Base-by-base conservation (phyloP, 2,113 vertebrate genomes). In the Oncorhynchus gorbuscha region DNA sequence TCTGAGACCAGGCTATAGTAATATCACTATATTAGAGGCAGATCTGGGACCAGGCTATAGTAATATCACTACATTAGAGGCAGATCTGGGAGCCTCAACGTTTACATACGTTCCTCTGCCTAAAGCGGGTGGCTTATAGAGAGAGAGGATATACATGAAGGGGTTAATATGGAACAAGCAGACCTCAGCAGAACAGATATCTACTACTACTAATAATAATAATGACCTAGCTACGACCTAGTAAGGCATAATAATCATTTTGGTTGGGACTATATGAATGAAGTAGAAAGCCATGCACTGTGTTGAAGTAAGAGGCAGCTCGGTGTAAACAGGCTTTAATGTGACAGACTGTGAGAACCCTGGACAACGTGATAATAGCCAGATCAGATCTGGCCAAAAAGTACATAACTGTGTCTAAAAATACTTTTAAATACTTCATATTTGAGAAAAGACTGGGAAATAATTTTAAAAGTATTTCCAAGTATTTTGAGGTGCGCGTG, bases 221-320 rank as follows among this genome's bases (percentile, higher is more conserved):
- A 14, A 35, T 68, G 14, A 55, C 51, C 14, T 20, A 39, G 68
- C n/a, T 45, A 70, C 18, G 5, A 32, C 39, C 28, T 28, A 28
- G n/a, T 70, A 70, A 70, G 68, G 68, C 68, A 48, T 59, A n/a
- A 85, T 85, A 84, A 79, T 59, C 22, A 80, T 74, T 83, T 84
- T 5, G 26, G 13, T 14, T 68, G 70, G 70, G 58, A 83, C 84
- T 78, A 88, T 82, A 64, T 55, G 5, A 13, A 55, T 55, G 12
- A 55, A 55, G 77, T 81, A 74, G 70, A 76, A 86, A 90, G 89
- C 86, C 86, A 83, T 89, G 90, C 88, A 73, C 80, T 66, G 85
- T 84, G 88, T 83, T 76, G 75, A 82, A 71, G 76, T 85, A 78
- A 80, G 86, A 92, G 90, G 90, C 90, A 90, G 89, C 89, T 87